Percentiles rank a stretch among this genome's conserved stretches.
These are phyloP conservation scores for Drosophila borborema DNA, from an alignment of 2,888 invertebrate genomes.

Conservation along the genomic window DNA sequence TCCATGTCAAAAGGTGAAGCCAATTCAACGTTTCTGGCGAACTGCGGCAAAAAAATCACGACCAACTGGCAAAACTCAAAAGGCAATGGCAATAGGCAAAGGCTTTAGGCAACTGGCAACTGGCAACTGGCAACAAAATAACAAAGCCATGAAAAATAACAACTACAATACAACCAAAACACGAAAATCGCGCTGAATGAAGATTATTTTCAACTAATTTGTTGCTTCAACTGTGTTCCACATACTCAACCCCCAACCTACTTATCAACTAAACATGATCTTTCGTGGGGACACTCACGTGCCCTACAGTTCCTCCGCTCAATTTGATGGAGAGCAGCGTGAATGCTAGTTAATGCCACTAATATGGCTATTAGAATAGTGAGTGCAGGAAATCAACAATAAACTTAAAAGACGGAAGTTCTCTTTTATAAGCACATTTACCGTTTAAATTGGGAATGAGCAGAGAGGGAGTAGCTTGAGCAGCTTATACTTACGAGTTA, in stretches of 20 bases:
- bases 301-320: slow-evolving; percentile 18
- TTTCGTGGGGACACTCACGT: slow-evolving; percentile 16
- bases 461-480: slow-evolving; percentile 5
- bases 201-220: slow-evolving; percentile 68
- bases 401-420: slow-evolving; percentile 73
- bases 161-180: slow-evolving; percentile 53
- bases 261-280: slow-evolving; percentile 42
- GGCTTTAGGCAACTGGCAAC: background rate
- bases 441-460: slow-evolving; percentile 44
- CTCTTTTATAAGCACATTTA: slow-evolving; percentile 62
- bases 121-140: slow-evolving; percentile 29
- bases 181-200: slow-evolving; percentile 69
- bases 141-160: slow-evolving; percentile 31
- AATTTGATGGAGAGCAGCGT: slow-evolving; percentile 52
- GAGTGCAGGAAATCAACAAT: slow-evolving; percentile 50
- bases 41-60: slow-evolving; percentile 78
- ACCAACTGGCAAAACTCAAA: slow-evolving; percentile 38
- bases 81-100: slow-evolving; percentile 12
- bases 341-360: slow-evolving; percentile 59
- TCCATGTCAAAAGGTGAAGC: slow-evolving; percentile 80
- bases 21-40: slow-evolving; percentile 76
- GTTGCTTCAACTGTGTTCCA: slow-evolving; percentile 57
- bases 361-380: slow-evolving; percentile 67
- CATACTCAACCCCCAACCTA: slow-evolving; percentile 29
- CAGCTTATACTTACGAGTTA: slow-evolving; percentile 5